phyloP scores from a whole-genome alignment of 2,113 vertebrate species.

The Siniperca chuatsi region DNA sequence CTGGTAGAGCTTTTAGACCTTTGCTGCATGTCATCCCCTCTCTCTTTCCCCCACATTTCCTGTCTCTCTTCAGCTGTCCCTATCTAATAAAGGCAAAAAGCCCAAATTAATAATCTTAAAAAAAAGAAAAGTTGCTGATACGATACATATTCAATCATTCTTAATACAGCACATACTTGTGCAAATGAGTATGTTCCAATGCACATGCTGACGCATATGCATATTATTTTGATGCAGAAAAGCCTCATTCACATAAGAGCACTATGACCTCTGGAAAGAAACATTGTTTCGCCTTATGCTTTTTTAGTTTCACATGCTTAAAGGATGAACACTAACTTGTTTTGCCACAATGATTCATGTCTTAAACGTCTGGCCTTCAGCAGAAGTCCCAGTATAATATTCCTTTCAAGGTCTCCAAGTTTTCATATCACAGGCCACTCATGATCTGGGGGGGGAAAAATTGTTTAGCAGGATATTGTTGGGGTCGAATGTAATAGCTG shows the following conservation, averaged over 20 bases:
- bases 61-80: too few species aligned
- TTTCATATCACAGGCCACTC: conserved; percentile 24
- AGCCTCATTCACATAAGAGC: neutral
- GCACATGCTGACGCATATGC: neutral
- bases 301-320: conserved; percentile 57
- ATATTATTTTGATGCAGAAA: conserved; percentile 30
- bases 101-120: too few species aligned
- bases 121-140: too few species aligned
- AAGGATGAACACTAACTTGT: conserved; percentile 36
- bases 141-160: neutral
- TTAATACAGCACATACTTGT: neutral
- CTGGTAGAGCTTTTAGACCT: too few species aligned
- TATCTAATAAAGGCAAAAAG: too few species aligned
- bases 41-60: too few species aligned
- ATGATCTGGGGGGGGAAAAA: conserved; percentile 34
- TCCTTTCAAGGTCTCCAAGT: conserved; percentile 33
- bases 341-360: conserved; percentile 68
- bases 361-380: conserved; percentile 40
- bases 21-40: too few species aligned
- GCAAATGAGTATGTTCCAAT: neutral
- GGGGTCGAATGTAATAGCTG: conserved; percentile 7
- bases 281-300: conserved; percentile 32
- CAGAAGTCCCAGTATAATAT: conserved; percentile 25
- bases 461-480: conserved; percentile 7
- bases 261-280: conserved; percentile 8